A percentile compares a stretch with the other conserved stretches of the same genome.
These are phyloP conservation scores for Anser brachyrhynchus DNA, from an alignment of 2,113 vertebrate genomes.

Conservation along the genomic window DNA sequence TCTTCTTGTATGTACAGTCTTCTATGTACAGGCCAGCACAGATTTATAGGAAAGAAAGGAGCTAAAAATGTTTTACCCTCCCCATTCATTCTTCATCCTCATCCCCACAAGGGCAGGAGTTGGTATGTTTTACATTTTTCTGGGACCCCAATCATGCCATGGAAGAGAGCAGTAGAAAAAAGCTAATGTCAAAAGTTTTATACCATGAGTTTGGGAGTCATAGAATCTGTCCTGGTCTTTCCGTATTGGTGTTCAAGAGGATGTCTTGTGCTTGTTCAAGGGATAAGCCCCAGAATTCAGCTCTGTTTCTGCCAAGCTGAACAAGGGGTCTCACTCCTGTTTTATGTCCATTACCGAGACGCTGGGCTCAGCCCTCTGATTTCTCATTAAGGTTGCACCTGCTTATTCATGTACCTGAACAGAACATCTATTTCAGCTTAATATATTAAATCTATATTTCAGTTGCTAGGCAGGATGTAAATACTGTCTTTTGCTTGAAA, in stretches of 20 bases:
- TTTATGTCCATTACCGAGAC: fast-evolving
- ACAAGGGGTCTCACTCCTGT: not conserved
- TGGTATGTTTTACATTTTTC: not conserved
- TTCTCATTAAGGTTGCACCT: not conserved
- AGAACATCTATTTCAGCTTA: not conserved
- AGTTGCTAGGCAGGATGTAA: not conserved
- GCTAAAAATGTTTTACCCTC: not conserved
- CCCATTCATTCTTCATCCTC: not conserved
- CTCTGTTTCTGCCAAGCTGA: not conserved
- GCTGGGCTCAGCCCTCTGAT: not conserved
- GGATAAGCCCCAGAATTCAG: not conserved
- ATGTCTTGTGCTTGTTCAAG: not conserved
- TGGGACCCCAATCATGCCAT: fast-evolving
- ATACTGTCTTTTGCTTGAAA: not conserved
- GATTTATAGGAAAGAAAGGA: not conserved
- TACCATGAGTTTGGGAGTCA: fast-evolving
- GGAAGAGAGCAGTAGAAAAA: not conserved
- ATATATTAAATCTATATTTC: not conserved
- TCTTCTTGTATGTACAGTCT: not conserved
- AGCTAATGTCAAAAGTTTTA: not conserved
- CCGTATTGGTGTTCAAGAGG: fast-evolving
- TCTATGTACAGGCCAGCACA: not conserved
- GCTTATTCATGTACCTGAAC: not conserved
- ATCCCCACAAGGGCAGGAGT: too few relatives aligned
- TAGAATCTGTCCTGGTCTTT: not conserved